Evolutionary conservation across 2,113 vertebrate species (phyloP).

Genomic region (Otis tarda): DNA sequence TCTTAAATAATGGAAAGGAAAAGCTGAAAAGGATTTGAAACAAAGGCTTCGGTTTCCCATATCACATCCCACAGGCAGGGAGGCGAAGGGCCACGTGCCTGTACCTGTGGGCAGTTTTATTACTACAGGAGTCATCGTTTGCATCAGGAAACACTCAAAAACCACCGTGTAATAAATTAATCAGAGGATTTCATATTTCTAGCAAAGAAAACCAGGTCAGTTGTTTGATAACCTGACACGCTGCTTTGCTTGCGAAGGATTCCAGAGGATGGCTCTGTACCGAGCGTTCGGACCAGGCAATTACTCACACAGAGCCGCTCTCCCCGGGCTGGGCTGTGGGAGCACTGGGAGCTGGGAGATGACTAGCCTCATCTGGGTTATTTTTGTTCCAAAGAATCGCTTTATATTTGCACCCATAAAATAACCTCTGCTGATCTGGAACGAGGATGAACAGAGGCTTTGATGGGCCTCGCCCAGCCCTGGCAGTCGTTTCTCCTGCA

Average conservation of each 20-base stretch:
- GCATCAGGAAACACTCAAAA: not conserved
- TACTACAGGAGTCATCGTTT: not conserved
- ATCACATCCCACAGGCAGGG: not conserved
- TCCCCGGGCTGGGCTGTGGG: not conserved
- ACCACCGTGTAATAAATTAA: not conserved
- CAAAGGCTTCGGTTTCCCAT: not conserved
- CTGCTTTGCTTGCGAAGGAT: accelerated
- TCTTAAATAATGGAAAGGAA: not conserved
- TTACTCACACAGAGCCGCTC: not conserved
- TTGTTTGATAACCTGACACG: not conserved
- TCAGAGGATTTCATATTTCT: not conserved
- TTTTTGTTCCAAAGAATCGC: not conserved
- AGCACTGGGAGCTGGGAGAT: not conserved
- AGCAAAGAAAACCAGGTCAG: slow-evolving; percentile 32
- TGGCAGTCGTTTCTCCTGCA: not conserved
- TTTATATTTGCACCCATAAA: not conserved
- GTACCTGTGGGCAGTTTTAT: not conserved
- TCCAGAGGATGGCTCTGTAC: not conserved
- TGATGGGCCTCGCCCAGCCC: not conserved
- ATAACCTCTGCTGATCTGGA: not conserved
- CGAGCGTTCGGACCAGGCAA: not conserved
- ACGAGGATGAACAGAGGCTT: not conserved
- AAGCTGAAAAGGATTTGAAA: not conserved
- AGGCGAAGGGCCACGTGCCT: not conserved
- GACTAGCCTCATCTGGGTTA: not conserved